A percentile compares a stretch with the other conserved stretches of the same genome.
phyloP scores from a whole-genome alignment of 2,797 vertebrate species.

The Micromesistius poutassou region DNA sequence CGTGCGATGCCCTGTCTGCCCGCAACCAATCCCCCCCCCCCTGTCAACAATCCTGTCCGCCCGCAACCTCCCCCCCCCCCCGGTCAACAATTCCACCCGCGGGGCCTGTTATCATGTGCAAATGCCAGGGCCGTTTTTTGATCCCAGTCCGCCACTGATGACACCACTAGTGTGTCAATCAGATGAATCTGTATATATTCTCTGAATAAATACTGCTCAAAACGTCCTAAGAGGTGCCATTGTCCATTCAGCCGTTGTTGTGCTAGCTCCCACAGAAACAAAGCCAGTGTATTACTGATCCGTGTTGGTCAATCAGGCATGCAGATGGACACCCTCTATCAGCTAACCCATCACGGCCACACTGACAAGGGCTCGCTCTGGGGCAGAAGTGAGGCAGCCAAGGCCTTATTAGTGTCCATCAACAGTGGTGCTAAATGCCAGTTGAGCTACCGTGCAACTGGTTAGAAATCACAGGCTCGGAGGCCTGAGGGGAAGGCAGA shows the following conservation, averaged over 20 bases:
- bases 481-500: slow-evolving; percentile 29
- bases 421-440: slow-evolving; percentile 57
- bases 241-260: not conserved
- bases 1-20: too few species aligned
- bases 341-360: slow-evolving; percentile 43
- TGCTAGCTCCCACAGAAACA: not conserved
- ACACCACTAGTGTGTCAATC: not conserved
- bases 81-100: too few species aligned
- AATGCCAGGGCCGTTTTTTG: too few species aligned
- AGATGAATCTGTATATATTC: not conserved
- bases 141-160: too few species aligned
- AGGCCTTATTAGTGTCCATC: slow-evolving; percentile 67
- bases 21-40: too few species aligned
- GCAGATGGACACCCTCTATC: slow-evolving; percentile 44
- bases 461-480: slow-evolving; percentile 47
- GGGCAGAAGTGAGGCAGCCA: slow-evolving; percentile 50
- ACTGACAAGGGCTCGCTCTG: slow-evolving; percentile 54
- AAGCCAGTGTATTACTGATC: not conserved
- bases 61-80: too few species aligned
- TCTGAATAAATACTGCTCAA: not conserved
- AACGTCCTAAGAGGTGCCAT: not conserved
- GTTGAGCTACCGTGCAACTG: slow-evolving; percentile 48
- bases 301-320: slow-evolving; percentile 39
- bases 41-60: too few species aligned
- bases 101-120: too few species aligned